Percentiles rank a stretch among this genome's conserved stretches.
Conservation (phyloP, 2,797 vertebrate species). For the Poecilia wingei region DNA sequence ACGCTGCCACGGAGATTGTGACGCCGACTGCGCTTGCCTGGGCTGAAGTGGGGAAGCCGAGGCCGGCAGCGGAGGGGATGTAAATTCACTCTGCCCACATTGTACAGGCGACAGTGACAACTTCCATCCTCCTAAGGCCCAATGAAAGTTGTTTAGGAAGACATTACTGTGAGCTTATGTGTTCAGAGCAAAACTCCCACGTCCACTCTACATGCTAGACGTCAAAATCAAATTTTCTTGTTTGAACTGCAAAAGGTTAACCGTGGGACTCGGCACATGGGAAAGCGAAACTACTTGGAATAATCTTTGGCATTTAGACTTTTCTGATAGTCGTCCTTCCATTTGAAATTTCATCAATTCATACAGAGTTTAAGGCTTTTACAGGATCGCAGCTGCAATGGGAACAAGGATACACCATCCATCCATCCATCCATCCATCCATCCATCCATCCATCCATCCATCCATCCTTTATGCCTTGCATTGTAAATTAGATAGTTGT, state of each 20-base stretch:
- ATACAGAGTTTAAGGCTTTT: not conserved
- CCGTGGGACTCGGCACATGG: not conserved
- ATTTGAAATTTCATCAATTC: not conserved
- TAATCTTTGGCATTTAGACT: slow-evolving; percentile 3
- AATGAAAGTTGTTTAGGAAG: slow-evolving; percentile 47
- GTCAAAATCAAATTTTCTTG: not conserved
- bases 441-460: too few species aligned
- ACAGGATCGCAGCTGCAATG: not conserved
- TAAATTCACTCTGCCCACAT: slow-evolving; percentile 38
- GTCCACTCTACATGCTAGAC: not conserved
- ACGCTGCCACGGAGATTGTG: slow-evolving; percentile 58
- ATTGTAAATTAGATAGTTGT: not conserved
- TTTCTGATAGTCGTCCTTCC: not conserved
- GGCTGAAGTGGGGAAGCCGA: slow-evolving; percentile 49
- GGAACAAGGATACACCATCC: not conserved
- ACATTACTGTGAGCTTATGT: slow-evolving; percentile 28
- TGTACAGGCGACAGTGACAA: slow-evolving; percentile 42
- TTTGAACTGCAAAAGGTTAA: not conserved
- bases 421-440: too few species aligned
- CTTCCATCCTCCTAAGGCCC: slow-evolving; percentile 40
- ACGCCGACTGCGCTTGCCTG: slow-evolving; percentile 34
- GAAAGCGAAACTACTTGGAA: not conserved
- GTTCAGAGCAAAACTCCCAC: slow-evolving; percentile 12
- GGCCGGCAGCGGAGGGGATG: slow-evolving; percentile 32
- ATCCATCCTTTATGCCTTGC: not conserved